A percentile compares a stretch with the other conserved stretches of the same genome.
Evolutionary conservation across 2,113 vertebrate genomes (phyloP).

Genomic region (Sinocyclocheilus maitianheensis): DNA sequence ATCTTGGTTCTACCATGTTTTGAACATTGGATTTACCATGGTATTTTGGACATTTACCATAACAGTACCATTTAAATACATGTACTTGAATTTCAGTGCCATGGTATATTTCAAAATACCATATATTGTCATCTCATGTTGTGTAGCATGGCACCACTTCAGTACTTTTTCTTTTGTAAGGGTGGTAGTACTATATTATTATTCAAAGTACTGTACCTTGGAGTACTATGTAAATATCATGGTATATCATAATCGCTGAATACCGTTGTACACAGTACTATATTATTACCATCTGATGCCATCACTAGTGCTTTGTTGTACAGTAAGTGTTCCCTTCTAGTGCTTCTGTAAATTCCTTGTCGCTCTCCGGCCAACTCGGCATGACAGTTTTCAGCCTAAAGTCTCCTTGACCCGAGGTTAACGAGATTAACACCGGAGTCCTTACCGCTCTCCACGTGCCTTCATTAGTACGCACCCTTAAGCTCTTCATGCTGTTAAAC

Average conservation of each 20-base stretch:
- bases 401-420: constrained; percentile 73
- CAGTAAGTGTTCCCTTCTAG: background rate
- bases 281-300: background rate
- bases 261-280: background rate
- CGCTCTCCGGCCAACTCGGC: background rate
- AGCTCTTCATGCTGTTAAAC: constrained; percentile 51
- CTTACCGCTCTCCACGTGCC: constrained; percentile 63
- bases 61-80: background rate
- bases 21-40: no score
- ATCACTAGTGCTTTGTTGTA: background rate
- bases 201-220: background rate
- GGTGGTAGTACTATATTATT: background rate
- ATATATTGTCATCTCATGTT: background rate
- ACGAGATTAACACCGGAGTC: constrained; percentile 68
- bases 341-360: background rate
- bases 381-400: constrained; percentile 36
- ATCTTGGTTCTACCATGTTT: no score
- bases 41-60: no score
- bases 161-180: background rate
- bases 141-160: background rate
- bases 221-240: background rate
- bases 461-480: constrained; percentile 59
- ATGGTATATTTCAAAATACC: background rate
- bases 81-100: background rate
- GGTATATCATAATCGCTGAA: background rate